Conservation (phyloP, 2,888 invertebrate genomes). For the Erynnis tages region DNA sequence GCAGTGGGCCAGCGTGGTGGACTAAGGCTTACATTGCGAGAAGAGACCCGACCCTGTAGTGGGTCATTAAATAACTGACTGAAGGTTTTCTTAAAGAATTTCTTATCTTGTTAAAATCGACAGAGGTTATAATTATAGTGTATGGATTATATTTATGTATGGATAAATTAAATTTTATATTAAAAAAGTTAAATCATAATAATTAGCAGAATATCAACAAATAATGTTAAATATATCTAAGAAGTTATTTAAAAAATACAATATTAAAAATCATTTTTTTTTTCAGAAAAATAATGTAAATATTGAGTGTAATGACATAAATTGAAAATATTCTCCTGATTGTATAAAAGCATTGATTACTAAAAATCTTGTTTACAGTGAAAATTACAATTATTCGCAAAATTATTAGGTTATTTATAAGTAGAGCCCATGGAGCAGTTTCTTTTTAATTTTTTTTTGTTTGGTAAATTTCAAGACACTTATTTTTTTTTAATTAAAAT, state of each 20-base stretch:
- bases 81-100: no score
- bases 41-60: no score
- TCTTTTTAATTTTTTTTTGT: neutral
- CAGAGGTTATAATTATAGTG: conserved; percentile 1
- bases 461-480: neutral
- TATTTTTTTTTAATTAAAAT: neutral
- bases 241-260: no score
- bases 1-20: no score
- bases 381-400: conserved; percentile 23
- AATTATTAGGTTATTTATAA: no score
- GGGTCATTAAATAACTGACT: no score
- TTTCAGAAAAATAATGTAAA: neutral
- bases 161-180: neutral
- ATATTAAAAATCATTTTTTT: neutral
- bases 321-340: conserved; percentile 22
- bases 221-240: no score
- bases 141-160: neutral
- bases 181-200: neutral
- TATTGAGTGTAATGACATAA: neutral
- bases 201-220: conserved; percentile 10
- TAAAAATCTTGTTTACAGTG: conserved; percentile 13
- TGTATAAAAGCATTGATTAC: neutral
- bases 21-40: no score
- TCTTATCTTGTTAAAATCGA: neutral
- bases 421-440: no score